phyloP scores from a whole-genome alignment of 2,888 invertebrate species.

The Torymus tubicola region DNA sequence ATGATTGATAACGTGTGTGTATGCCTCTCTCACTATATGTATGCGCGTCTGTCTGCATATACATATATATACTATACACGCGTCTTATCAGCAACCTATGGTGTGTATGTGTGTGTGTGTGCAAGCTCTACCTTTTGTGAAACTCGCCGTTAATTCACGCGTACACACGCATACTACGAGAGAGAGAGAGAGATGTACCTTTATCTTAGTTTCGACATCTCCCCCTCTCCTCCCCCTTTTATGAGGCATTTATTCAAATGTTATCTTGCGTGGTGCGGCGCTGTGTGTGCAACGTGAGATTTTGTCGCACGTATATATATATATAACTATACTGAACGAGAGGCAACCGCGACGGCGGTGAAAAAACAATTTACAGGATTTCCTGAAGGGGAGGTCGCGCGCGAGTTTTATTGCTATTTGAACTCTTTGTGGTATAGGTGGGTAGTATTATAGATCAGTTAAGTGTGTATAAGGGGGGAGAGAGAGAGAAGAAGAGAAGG shows the following conservation, averaged over 20 bases:
- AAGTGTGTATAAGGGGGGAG: too few relatives aligned
- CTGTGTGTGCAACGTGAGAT: slow-evolving; percentile 32
- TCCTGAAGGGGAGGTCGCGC: slow-evolving; percentile 30
- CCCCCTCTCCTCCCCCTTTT: slow-evolving; percentile 15
- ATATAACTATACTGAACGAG: too few relatives aligned
- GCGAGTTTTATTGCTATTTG: neutral
- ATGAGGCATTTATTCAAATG: slow-evolving; percentile 51
- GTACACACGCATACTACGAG: neutral
- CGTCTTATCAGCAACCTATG: too few relatives aligned
- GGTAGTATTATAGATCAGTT: too few relatives aligned
- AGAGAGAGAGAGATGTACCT: neutral
- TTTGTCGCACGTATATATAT: slow-evolving; percentile 19
- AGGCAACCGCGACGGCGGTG: neutral
- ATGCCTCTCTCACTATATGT: too few relatives aligned
- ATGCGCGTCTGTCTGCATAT: too few relatives aligned
- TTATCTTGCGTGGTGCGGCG: neutral
- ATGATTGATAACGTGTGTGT: slow-evolving; percentile 42
- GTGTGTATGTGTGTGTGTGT: too few relatives aligned
- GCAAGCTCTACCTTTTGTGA: too few relatives aligned
- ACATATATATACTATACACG: too few relatives aligned
- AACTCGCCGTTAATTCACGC: slow-evolving; percentile 48
- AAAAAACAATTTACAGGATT: slow-evolving; percentile 56
- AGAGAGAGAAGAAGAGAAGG: too few relatives aligned
- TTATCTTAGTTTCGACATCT: slow-evolving; percentile 53
- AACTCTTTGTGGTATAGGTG: too few relatives aligned